Evolutionary conservation across 2,888 invertebrate species (phyloP).

Genomic region (Leptopterna dolabrata): DNA sequence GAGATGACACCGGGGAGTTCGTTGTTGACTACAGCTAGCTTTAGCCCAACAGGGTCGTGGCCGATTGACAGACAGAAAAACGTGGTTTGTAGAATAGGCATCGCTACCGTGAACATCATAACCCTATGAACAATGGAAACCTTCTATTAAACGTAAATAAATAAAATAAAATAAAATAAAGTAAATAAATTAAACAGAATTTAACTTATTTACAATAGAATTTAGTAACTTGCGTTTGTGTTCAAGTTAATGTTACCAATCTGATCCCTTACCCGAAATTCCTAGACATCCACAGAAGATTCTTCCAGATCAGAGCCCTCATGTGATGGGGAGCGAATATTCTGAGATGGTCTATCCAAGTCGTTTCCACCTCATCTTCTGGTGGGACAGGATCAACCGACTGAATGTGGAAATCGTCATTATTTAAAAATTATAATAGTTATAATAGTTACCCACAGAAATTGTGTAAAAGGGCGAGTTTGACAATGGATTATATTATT

Average conservation of each 20-base stretch:
- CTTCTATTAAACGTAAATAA: background rate
- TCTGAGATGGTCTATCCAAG: constrained; percentile 72
- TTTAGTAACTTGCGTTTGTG: too few species aligned
- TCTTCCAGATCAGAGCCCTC: constrained; percentile 88
- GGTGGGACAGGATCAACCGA: constrained; percentile 63
- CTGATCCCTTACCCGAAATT: constrained; percentile 84
- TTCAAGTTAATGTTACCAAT: too few species aligned
- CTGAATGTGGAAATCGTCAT: background rate
- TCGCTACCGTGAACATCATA: constrained; percentile 84
- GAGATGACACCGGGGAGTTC: constrained; percentile 71
- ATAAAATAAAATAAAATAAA: too few species aligned
- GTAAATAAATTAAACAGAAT: too few species aligned
- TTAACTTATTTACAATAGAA: too few species aligned
- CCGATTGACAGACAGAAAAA: constrained; percentile 91
- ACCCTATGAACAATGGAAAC: constrained; percentile 71
- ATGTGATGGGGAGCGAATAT: constrained; percentile 79
- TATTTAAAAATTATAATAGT: too few species aligned
- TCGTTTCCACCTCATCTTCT: constrained; percentile 70
- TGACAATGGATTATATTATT: too few species aligned
- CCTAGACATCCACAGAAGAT: constrained; percentile 86
- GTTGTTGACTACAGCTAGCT: constrained; percentile 83
- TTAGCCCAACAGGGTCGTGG: constrained; percentile 83
- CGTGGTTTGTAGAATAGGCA: constrained; percentile 87
- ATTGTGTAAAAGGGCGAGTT: too few species aligned
- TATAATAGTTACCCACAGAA: too few species aligned